Percentiles rank a stretch among this genome's conserved stretches.
These are phyloP conservation scores for Tyto alba DNA, from an alignment of 2,113 vertebrate genomes.

Conservation along the genomic window DNA sequence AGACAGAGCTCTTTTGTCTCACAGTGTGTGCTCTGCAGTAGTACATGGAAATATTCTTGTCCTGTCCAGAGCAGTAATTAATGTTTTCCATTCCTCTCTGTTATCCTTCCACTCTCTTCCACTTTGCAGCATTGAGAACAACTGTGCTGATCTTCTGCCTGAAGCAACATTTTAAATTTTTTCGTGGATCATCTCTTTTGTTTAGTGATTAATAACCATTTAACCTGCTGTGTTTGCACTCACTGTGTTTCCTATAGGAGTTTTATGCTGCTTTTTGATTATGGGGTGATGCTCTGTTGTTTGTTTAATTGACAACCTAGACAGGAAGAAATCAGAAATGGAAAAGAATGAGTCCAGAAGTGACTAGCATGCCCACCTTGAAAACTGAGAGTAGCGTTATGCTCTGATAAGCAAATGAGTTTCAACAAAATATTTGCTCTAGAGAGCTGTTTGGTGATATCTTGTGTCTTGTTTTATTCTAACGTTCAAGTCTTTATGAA, in stretches of 20 bases:
- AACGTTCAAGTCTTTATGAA: neutral
- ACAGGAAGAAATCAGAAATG: neutral
- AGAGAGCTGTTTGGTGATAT: neutral
- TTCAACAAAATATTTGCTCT: neutral
- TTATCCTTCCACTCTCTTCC: neutral
- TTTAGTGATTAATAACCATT: neutral
- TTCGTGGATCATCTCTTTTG: neutral
- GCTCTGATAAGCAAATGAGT: neutral
- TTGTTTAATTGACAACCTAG: neutral
- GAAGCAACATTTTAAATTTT: neutral
- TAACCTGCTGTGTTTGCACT: neutral
- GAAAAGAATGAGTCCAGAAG: neutral
- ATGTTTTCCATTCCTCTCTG: neutral
- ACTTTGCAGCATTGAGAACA: neutral
- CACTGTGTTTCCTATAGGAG: neutral
- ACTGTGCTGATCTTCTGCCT: neutral
- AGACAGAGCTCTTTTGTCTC: neutral
- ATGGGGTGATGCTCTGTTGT: neutral
- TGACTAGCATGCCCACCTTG: neutral
- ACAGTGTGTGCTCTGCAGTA: neutral
- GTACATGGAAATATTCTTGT: neutral
- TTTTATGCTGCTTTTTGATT: neutral
- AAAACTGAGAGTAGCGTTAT: neutral
- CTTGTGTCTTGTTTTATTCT: neutral
- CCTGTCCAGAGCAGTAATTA: neutral